Evolutionary conservation across 2,888 invertebrate genomes (phyloP), one percentile per base, ranked within the genome.

Genomic region (Malacosoma neustria): DNA sequence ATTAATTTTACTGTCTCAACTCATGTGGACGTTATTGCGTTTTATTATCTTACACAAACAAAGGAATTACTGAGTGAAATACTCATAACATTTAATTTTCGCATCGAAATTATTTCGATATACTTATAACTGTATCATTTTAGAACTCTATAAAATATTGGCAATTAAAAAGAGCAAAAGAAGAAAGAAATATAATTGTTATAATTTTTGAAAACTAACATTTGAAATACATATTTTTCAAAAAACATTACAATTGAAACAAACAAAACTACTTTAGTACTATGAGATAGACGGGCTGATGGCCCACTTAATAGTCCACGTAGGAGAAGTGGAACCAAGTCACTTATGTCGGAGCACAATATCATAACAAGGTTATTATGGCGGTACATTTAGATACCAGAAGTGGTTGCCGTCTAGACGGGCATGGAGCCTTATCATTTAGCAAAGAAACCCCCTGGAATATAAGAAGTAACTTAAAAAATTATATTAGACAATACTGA

Each of bases 1-100:
- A 73, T 73, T 73, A 73, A 71, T 61, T 71, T 59, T 58, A 68
- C 64, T 57, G 61, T 41, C 57, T 54, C 62, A 57, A 55, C 46
- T 59, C 55, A 47, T 41, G 48, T 51, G 63, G 65, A 63, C 60
- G 53, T 53, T 51, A 38, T 46, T 54, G 40, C 37, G 39, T 55
- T 65, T 66, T 67, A 66, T 58, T 33, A 22, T 22, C 5, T 3
- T 22, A 9, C 22, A 2, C 22, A 22, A 5, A 22, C 9, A 22
- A 22, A 22, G 22, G 22, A 22, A 6, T 7, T 22, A 7, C 9
- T 4, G 22, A 7, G 22, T 22, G 5, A 9, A 9, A 22, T 22
- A 22, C 9, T 22, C 9, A 9, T 22, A 22, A 22, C 22, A 7
- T 22, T 22, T 22, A 22, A n/a, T n/a, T n/a, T n/a, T n/a, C n/a